Conservation (phyloP, 2,888 invertebrate species). For the Volucella zonaria region DNA sequence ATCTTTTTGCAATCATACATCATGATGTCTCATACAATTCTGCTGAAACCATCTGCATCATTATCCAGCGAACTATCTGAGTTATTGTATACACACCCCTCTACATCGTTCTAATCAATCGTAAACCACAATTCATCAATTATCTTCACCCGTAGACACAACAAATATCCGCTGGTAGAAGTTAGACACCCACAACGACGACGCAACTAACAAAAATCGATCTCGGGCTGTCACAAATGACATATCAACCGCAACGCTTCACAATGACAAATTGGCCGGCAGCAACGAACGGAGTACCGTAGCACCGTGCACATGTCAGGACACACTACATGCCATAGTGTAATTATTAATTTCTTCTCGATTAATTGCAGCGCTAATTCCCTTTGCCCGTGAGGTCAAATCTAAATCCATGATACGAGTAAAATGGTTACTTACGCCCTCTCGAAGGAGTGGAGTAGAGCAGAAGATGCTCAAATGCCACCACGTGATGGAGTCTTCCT, state of each 20-base stretch:
- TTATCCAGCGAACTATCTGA: background rate
- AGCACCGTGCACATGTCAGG: conserved; percentile 27
- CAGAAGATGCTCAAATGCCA: conserved; percentile 22
- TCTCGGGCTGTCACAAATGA: conserved; percentile 66
- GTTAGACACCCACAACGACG: conserved; percentile 52
- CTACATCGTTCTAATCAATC: conserved; percentile 30
- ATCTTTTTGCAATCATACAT: conserved; percentile 12
- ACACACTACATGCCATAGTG: conserved; percentile 13
- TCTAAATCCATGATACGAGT: conserved; percentile 27
- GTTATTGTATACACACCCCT: background rate
- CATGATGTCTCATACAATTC: conserved; percentile 15
- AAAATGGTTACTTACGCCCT: background rate
- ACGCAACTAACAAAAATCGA: conserved; percentile 52
- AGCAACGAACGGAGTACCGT: conserved; percentile 4
- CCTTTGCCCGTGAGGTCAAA: conserved; percentile 26
- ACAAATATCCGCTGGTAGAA: conserved; percentile 52
- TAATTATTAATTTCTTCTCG: conserved; percentile 70
- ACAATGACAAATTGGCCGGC: conserved; percentile 65
- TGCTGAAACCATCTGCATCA: conserved; percentile 39
- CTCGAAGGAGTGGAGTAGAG: conserved; percentile 51
- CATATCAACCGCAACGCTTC: conserved; percentile 67
- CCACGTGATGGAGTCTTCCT: conserved; percentile 41
- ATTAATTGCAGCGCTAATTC: conserved; percentile 72
- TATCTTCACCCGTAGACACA: conserved; percentile 29
- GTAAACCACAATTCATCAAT: conserved; percentile 42